phyloP scores from a whole-genome alignment of 2,113 vertebrate genomes.

The Rostratula benghalensis region DNA sequence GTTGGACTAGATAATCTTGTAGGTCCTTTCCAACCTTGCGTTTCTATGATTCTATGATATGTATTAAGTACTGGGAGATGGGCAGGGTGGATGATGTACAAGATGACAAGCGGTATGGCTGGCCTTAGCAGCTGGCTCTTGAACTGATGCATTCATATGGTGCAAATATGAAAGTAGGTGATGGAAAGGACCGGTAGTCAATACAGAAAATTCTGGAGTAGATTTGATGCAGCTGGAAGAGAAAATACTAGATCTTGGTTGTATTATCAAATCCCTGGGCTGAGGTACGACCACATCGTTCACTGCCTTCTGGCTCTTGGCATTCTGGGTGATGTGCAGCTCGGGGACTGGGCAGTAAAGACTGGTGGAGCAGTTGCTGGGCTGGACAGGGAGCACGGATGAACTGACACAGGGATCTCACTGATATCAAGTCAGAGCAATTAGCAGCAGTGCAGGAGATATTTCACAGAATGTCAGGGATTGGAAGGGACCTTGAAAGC shows the following conservation, averaged over 20 bases:
- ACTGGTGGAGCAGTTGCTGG: not conserved
- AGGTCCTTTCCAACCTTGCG: too few species aligned
- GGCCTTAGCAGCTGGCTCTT: not conserved
- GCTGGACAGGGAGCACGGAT: accelerated
- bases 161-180: not conserved
- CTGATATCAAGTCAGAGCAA: not conserved
- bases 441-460: not conserved
- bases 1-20: too few species aligned
- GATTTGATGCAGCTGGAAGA: not conserved
- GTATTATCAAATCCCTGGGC: not conserved
- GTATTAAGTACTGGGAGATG: not conserved
- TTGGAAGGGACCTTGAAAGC: too few species aligned
- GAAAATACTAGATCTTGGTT: not conserved
- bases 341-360: not conserved
- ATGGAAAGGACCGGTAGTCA: not conserved
- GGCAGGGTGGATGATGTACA: not conserved
- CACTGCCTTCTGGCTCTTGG: not conserved
- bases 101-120: not conserved
- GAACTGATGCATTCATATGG: not conserved
- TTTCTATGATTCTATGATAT: too few species aligned
- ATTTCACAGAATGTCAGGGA: not conserved
- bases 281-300: not conserved
- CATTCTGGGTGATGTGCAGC: not conserved
- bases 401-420: not conserved
- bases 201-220: not conserved